phyloP scores from a whole-genome alignment of 2,797 vertebrate genomes.

The Psittacula derbiana region DNA sequence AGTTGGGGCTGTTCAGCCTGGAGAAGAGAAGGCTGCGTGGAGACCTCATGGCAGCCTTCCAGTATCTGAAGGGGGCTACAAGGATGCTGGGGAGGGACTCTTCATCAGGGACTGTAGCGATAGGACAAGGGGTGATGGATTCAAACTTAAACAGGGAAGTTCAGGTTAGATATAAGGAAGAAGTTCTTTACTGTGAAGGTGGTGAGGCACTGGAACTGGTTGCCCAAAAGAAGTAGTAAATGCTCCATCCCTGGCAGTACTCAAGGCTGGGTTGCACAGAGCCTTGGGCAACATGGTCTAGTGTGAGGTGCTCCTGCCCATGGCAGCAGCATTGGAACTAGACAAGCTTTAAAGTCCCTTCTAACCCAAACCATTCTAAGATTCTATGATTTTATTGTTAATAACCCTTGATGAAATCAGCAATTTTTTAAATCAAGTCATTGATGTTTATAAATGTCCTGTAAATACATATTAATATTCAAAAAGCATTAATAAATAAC shows the following conservation, averaged over 20 bases:
- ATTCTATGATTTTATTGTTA: background rate
- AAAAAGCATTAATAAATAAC: background rate
- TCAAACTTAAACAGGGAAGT: background rate
- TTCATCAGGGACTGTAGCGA: background rate
- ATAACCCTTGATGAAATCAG: background rate
- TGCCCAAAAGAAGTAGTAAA: background rate
- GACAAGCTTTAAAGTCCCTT: background rate
- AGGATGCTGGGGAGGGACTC: no score
- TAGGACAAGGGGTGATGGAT: background rate
- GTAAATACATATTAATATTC: background rate
- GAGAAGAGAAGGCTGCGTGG: no score
- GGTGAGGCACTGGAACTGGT: background rate
- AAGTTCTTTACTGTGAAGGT: background rate
- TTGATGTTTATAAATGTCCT: background rate
- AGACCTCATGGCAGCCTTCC: no score
- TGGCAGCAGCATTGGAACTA: background rate
- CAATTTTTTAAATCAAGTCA: background rate
- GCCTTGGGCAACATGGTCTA: background rate
- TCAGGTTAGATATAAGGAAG: background rate
- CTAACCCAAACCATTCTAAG: background rate
- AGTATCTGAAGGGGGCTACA: no score
- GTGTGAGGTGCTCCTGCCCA: background rate
- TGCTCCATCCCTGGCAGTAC: background rate
- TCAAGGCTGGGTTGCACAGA: background rate
- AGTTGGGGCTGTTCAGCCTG: no score